A percentile compares a stretch with the other conserved stretches of the same genome.
Conservation (phyloP, 2,113 vertebrate genomes). For the Lipophrys pholis region DNA sequence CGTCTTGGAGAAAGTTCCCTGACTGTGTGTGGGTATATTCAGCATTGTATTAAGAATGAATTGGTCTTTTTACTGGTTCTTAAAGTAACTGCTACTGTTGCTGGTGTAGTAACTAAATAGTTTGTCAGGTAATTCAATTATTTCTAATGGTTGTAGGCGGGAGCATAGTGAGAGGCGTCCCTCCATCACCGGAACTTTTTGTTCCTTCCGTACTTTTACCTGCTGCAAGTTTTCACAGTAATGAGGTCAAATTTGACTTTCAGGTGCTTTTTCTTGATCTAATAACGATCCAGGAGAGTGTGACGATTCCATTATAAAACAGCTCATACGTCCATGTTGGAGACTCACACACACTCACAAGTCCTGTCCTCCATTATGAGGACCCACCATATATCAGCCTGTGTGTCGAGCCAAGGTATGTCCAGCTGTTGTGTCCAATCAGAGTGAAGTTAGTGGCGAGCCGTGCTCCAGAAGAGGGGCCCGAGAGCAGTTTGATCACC, state of each 20-base stretch:
- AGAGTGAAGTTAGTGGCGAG: slow-evolving; percentile 29
- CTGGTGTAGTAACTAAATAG: too few species aligned
- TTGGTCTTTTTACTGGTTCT: too few species aligned
- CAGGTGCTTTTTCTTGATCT: slow-evolving; percentile 23
- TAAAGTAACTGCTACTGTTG: too few species aligned
- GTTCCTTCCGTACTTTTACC: too few species aligned
- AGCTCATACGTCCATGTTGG: background rate
- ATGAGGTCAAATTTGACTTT: slow-evolving; percentile 34
- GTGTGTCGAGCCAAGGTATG: slow-evolving; percentile 40
- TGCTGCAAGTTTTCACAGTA: slow-evolving; percentile 20
- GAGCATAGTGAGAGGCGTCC: background rate
- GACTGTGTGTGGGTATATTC: too few species aligned
- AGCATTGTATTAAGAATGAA: too few species aligned
- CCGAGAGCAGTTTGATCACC: background rate
- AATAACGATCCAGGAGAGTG: slow-evolving; percentile 5
- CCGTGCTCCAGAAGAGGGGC: background rate
- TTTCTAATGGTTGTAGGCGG: background rate
- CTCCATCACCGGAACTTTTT: background rate
- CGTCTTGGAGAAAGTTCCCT: too few species aligned
- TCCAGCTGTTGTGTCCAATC: slow-evolving; percentile 61
- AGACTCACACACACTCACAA: background rate
- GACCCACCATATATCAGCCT: slow-evolving; percentile 36
- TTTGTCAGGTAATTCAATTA: too few species aligned
- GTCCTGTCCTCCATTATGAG: background rate
- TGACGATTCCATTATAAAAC: slow-evolving; percentile 3